Percentiles rank a stretch among this genome's conserved stretches.
Conservation (phyloP, 2,888 invertebrate genomes). For the Dicroscelio sp. region DNA sequence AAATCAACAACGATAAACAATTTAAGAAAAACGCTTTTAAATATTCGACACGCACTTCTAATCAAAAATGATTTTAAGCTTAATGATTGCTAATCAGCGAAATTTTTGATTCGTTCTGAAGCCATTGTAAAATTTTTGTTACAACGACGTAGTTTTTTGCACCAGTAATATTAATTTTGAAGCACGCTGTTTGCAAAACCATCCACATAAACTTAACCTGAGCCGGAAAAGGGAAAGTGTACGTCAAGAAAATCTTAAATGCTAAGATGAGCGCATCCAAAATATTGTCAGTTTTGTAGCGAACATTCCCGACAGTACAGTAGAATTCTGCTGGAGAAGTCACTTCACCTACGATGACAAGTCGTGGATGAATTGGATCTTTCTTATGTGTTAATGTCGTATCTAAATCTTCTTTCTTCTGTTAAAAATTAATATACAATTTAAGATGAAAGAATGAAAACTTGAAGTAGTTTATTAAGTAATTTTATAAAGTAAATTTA, state of each 20-base stretch:
- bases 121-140: not conserved
- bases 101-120: not conserved
- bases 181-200: slow-evolving; percentile 24
- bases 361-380: not conserved
- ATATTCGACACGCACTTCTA: too few relatives aligned
- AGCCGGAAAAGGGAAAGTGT: slow-evolving; percentile 14
- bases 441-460: not conserved
- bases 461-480: not conserved
- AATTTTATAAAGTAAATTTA: slow-evolving; percentile 5
- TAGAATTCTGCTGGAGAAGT: not conserved
- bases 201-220: not conserved
- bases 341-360: not conserved
- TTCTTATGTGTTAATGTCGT: not conserved
- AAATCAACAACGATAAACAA: too few relatives aligned
- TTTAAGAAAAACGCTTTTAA: too few relatives aligned
- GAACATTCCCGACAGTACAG: slow-evolving; percentile 11
- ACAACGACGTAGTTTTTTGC: not conserved
- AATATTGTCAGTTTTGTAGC: not conserved
- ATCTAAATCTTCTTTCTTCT: not conserved
- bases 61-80: too few relatives aligned
- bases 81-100: too few relatives aligned
- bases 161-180: not conserved
- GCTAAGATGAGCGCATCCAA: not conserved
- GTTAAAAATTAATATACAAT: not conserved
- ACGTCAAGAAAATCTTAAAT: slow-evolving; percentile 30